Base-by-base conservation (phyloP, 2,888 invertebrate species). In the Muscina levida region DNA sequence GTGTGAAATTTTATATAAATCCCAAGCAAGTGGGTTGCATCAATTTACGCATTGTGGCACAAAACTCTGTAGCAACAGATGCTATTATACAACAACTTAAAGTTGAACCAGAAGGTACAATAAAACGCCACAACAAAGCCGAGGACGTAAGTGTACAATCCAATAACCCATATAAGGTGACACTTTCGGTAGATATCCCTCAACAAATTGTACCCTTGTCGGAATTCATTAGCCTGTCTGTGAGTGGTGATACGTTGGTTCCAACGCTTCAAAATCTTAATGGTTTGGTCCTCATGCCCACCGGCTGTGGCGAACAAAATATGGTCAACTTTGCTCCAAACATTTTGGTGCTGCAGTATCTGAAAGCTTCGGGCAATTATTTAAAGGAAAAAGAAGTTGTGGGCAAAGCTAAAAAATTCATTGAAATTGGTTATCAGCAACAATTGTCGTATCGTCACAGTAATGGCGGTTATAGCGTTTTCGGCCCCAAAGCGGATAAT, bases 381-480 rank as follows among this genome's bases (percentile, higher is more conserved):
- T 2, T 11, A 22, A 22, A 37, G 31, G 11, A 72, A 10, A 1
- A 6, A 1, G 19, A 13, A 0, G 17, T 72, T 8, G 57, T 37
- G 1, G n/a, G 91, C 8, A 93, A 94, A 86, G 91, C 91, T 0
- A 85, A 89, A 10, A 85, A 84, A 44, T 89, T 78, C 67, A 82
- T 87, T 44, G 85, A 85, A 81, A 80, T 88, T 93, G 95, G 95
- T 2, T 95, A 95, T 85, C 95, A 95, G 85, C 92, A 94, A 5
- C 94, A 96, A 85, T 89, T 95, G 75, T 94, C 93, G 77, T 96
- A 95, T 87, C 91, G 92, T 53, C 95, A 94, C 84, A 90, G 92
- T 0, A 93, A 94, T 65, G 95, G 95, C 0, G 95, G 95, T 0
- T 95, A 95, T 90, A 95, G 95, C 39, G 95, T 95, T 0, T 96